phyloP scores from a whole-genome alignment of 2,888 invertebrate species.

The Agriotes lineatus region DNA sequence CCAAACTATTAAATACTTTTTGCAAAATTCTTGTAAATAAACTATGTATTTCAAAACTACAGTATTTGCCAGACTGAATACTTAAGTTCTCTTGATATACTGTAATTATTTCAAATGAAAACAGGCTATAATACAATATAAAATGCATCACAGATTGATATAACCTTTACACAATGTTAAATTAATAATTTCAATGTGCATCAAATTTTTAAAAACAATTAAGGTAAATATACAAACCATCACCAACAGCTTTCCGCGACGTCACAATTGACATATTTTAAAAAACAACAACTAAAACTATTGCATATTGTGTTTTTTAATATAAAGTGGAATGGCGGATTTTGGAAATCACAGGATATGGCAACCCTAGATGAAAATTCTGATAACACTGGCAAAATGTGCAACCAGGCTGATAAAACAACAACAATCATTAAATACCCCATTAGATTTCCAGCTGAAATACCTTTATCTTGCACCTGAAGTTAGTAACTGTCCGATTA shows the following conservation, averaged over 20 bases:
- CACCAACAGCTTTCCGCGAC: background rate
- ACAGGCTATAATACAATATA: too few relatives aligned
- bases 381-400: slow-evolving; percentile 36
- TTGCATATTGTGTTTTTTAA: background rate
- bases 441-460: slow-evolving; percentile 48
- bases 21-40: too few relatives aligned
- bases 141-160: too few relatives aligned
- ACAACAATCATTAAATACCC: slow-evolving; percentile 44
- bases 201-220: too few relatives aligned
- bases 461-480: slow-evolving; percentile 47
- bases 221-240: too few relatives aligned
- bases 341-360: slow-evolving; percentile 27
- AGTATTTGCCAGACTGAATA: too few relatives aligned
- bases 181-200: too few relatives aligned
- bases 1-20: too few relatives aligned
- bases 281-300: background rate
- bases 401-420: slow-evolving; percentile 49
- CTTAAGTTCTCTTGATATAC: too few relatives aligned
- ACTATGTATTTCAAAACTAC: too few relatives aligned
- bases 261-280: background rate
- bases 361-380: slow-evolving; percentile 38
- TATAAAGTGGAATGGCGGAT: slow-evolving; percentile 8
- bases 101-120: too few relatives aligned
- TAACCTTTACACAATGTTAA: too few relatives aligned
- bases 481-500: slow-evolving; percentile 47